Evolutionary conservation across 2,888 invertebrate genomes (phyloP).

Genomic region (Microplitis manilae): DNA sequence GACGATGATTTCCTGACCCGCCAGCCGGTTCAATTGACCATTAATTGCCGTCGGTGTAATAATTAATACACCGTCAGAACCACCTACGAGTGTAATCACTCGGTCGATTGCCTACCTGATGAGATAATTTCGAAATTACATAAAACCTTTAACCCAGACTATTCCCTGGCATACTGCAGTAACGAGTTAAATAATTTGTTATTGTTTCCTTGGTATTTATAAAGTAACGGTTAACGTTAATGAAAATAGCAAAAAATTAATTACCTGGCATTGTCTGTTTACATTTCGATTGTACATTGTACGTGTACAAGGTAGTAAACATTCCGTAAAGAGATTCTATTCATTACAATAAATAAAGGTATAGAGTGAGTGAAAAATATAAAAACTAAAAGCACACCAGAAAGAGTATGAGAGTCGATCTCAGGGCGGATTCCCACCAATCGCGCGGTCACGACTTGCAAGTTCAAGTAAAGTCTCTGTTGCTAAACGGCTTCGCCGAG

Average conservation of each 20-base stretch:
- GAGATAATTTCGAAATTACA: background rate
- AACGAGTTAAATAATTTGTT: too few species aligned
- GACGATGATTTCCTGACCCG: slow-evolving; percentile 50
- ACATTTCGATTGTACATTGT: background rate
- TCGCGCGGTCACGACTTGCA: slow-evolving; percentile 67
- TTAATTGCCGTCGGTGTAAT: slow-evolving; percentile 9
- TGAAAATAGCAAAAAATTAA: background rate
- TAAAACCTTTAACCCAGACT: background rate
- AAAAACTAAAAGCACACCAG: slow-evolving; percentile 49
- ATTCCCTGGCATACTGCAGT: too few species aligned
- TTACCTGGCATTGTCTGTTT: background rate
- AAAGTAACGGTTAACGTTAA: background rate
- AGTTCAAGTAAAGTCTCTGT: slow-evolving; percentile 44
- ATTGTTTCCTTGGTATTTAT: too few species aligned
- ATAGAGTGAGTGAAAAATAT: slow-evolving; percentile 35
- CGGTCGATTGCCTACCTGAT: background rate
- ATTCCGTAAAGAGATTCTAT: background rate
- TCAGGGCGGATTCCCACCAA: slow-evolving; percentile 71
- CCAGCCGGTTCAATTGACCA: slow-evolving; percentile 26
- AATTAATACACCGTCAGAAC: background rate
- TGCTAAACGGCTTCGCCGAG: slow-evolving; percentile 58
- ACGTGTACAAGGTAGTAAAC: background rate
- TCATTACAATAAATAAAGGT: background rate
- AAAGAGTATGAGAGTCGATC: slow-evolving; percentile 69
- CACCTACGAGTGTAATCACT: background rate